Evolutionary conservation across 2,113 vertebrate genomes (phyloP).

Genomic region (Alethe diademata): DNA sequence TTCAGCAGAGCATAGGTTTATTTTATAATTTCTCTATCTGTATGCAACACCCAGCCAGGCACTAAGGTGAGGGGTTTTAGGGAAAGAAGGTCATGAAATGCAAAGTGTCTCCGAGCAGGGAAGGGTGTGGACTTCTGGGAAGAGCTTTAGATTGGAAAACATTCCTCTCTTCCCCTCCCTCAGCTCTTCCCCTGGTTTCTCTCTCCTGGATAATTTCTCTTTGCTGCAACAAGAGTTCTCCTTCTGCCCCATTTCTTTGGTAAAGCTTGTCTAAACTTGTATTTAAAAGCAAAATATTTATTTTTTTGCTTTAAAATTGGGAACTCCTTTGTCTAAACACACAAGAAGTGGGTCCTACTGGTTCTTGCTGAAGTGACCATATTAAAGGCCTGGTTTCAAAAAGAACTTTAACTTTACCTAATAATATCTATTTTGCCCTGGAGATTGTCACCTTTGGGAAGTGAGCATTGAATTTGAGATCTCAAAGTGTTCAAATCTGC

Average conservation of each 20-base stretch:
- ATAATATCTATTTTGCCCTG: accelerated
- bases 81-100: not conserved
- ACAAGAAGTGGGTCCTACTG: not conserved
- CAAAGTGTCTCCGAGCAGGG: not conserved
- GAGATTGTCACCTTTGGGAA: not conserved
- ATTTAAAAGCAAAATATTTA: not conserved
- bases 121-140: not conserved
- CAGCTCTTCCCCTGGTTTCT: not conserved
- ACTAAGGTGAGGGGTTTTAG: not conserved
- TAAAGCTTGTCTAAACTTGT: not conserved
- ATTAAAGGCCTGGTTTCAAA: not conserved
- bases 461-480: not conserved
- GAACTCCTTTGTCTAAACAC: not conserved
- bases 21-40: no score
- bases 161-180: not conserved
- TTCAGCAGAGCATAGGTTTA: no score
- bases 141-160: not conserved
- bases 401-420: not conserved
- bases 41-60: not conserved
- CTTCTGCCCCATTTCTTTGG: not conserved
- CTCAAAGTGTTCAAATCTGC: accelerated
- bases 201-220: not conserved
- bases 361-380: not conserved
- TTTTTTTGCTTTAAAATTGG: not conserved
- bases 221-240: not conserved